Conservation (phyloP, 2,113 vertebrate genomes). For the Actinemys pallida region DNA sequence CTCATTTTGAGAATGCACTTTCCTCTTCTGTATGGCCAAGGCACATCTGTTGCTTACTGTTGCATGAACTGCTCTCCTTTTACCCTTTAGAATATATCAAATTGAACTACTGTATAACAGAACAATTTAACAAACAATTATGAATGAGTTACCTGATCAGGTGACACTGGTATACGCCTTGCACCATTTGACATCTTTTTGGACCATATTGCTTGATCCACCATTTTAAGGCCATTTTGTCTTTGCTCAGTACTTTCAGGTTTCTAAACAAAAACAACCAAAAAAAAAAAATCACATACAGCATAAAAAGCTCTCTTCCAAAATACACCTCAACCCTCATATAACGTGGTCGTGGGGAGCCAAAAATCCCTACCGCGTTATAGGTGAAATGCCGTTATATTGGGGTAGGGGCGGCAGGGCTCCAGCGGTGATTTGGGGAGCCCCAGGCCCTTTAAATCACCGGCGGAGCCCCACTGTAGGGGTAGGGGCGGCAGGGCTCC, state of each 20-base stretch:
- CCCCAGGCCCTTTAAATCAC: no score
- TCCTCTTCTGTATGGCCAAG: not conserved
- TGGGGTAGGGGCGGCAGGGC: no score
- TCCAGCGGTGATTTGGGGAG: no score
- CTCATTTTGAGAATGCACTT: not conserved
- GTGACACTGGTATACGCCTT: constrained; percentile 92
- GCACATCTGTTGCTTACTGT: not conserved
- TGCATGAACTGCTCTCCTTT: not conserved
- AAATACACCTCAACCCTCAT: not conserved
- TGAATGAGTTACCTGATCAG: constrained; percentile 89
- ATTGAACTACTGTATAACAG: not conserved
- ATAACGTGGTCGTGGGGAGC: no score
- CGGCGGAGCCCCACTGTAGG: no score
- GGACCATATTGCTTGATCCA: constrained; percentile 99
- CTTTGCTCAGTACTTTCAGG: constrained; percentile 96
- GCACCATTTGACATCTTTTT: constrained; percentile 99
- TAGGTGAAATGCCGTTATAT: no score
- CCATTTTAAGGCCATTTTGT: constrained; percentile 99
- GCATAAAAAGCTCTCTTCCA: not conserved
- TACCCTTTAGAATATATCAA: not conserved
- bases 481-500: no score
- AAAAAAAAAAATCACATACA: not conserved
- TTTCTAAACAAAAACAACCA: constrained; percentile 80
- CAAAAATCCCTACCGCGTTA: no score
- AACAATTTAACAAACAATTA: not conserved